Evolutionary conservation across 1,140 invertebrate species (phyloP), one percentile per base, ranked within the genome.

Genomic region (Druon quercuslanigerum): DNA sequence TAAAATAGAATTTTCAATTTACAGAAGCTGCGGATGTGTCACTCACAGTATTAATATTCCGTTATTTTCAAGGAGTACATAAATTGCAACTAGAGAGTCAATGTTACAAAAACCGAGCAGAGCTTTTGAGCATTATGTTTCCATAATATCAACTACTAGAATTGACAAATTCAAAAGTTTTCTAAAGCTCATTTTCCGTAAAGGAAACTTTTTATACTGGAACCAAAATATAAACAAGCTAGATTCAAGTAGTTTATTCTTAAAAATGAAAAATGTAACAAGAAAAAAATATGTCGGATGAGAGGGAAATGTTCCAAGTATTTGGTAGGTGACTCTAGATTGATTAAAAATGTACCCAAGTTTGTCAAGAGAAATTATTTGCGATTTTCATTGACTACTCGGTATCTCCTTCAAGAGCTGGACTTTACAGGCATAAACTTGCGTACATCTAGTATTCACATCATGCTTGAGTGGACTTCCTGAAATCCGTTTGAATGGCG

Each of bases 381-480:
- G 19, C 14, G 33, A 40, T 40, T 66, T 14, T n/a, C 14, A 40
- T 16, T 66, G 16, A 66, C 33, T 40, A 66, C 7, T 25, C 60
- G 25, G 16, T 16, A 2, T 40, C 7, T 66, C 13, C 16, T n/a
- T 40, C 14, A 66, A 66, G 1, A 33, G 12, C 11, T 66, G 25
- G 5, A 66, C 40, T 66, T 66, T 40, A 66, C 14, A 40, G 33
- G 40, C 81, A 70, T 81, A 79, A 83, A 83, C 50, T 82, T 77
- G 60, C 76, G 78, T 56, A 70, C 78, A 76, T 80, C 74, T 84
- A 84, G 76, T 83, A 81, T 79, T 84, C 77, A 74, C 79, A 83
- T 79, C 4, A 25, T 70, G 12, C 57, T 79, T 82, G 73, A 72
- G 51, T 80, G 76, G 17, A 72, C 13, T 75, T 54, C 60, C 72